These are phyloP conservation scores for Sialis lutaria DNA, from an alignment of 2,888 invertebrate genomes.

Conservation along the genomic window DNA sequence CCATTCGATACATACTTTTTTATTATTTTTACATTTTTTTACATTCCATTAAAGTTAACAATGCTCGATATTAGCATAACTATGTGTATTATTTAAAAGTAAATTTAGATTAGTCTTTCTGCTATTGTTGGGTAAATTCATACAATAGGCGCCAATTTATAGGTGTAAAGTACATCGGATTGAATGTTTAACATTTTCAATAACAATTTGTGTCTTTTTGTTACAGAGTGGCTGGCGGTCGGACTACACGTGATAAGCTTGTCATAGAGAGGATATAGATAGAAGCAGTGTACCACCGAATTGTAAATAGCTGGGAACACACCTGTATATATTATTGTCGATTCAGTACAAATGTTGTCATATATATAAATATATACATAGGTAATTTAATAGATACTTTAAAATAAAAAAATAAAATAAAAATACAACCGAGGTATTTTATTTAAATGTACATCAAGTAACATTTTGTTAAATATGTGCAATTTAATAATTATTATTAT, in stretches of 20 bases:
- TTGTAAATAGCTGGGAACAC: constrained; percentile 11
- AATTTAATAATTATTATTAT: neutral
- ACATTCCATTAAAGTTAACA: too few species aligned
- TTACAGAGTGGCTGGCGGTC: constrained; percentile 82
- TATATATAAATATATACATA: neutral
- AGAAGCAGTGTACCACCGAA: constrained; percentile 6
- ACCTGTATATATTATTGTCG: too few species aligned
- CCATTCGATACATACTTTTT: too few species aligned
- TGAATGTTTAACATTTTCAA: too few species aligned
- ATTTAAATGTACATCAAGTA: neutral
- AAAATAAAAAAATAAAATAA: neutral
- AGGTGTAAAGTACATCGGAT: too few species aligned
- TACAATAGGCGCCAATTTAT: too few species aligned
- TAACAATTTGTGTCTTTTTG: constrained; percentile 15
- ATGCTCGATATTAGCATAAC: too few species aligned
- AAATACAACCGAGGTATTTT: neutral
- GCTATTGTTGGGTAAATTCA: too few species aligned
- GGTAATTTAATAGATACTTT: neutral
- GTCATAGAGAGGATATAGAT: neutral
- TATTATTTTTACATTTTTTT: too few species aligned
- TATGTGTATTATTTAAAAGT: too few species aligned
- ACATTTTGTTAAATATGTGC: neutral
- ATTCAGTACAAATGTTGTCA: too few species aligned
- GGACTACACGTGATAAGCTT: constrained; percentile 78
- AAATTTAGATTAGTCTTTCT: too few species aligned